Percentiles rank a stretch among this genome's conserved stretches.
phyloP scores from a whole-genome alignment of 2,113 vertebrate species.

The Nycticryphes semicollaris region DNA sequence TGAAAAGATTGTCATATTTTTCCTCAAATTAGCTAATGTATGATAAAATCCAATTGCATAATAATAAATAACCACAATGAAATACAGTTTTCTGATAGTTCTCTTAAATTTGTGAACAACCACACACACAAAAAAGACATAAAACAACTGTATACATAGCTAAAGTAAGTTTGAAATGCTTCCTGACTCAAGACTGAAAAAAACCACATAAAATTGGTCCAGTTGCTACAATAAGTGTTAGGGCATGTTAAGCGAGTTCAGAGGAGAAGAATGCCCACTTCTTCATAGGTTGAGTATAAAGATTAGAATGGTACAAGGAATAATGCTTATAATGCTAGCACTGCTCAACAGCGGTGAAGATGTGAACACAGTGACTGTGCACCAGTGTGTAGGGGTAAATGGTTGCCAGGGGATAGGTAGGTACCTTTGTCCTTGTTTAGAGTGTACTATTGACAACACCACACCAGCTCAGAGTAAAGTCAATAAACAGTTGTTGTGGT shows the following conservation, averaged over 20 bases:
- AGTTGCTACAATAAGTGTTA: neutral
- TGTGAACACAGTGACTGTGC: neutral
- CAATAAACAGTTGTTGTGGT: neutral
- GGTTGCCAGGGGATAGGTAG: neutral
- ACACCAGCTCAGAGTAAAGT: fast-evolving
- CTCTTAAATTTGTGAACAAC: neutral
- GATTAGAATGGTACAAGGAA: neutral
- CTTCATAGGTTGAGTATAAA: neutral
- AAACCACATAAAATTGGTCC: neutral
- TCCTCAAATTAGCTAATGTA: neutral
- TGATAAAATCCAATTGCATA: neutral
- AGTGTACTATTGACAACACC: fast-evolving
- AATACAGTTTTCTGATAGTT: neutral
- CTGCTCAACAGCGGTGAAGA: neutral
- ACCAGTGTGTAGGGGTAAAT: neutral
- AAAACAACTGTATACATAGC: neutral
- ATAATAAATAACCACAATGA: neutral
- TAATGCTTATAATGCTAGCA: neutral
- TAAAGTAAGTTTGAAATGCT: neutral
- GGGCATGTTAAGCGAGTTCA: neutral
- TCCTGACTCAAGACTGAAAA: neutral
- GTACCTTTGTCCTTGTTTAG: neutral
- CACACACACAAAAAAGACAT: neutral
- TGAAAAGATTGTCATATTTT: neutral
- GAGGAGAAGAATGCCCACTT: neutral